phyloP scores from a whole-genome alignment of 2,113 vertebrate genomes.

The Mola mola region DNA sequence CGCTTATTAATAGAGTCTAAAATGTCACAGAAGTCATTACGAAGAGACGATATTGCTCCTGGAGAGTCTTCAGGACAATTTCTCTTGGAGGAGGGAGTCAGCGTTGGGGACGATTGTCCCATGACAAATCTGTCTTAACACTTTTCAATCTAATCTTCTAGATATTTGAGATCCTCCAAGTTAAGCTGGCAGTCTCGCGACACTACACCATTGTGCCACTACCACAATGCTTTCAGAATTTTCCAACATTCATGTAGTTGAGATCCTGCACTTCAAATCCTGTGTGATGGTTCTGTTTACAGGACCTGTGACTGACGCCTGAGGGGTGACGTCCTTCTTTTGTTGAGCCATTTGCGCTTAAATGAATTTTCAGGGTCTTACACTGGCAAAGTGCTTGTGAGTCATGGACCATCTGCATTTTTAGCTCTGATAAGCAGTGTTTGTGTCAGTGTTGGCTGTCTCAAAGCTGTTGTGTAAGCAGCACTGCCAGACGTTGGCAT shows the following conservation, averaged over 20 bases:
- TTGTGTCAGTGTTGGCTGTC: not conserved
- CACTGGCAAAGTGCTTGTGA: not conserved
- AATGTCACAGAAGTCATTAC: too few relatives aligned
- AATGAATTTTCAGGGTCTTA: not conserved
- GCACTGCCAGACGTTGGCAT: conserved; percentile 21
- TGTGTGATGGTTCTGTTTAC: not conserved
- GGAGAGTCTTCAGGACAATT: too few relatives aligned
- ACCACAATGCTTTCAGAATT: too few relatives aligned
- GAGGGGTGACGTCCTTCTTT: not conserved
- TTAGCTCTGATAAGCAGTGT: not conserved
- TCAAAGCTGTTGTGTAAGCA: not conserved
- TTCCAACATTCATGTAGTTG: not conserved
- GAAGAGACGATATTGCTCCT: too few relatives aligned
- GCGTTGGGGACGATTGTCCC: too few relatives aligned
- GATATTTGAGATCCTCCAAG: too few relatives aligned
- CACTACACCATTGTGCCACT: too few relatives aligned
- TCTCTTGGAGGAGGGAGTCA: too few relatives aligned
- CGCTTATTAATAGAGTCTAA: too few relatives aligned
- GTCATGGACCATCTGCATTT: not conserved
- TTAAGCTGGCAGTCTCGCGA: too few relatives aligned
- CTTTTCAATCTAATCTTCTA: too few relatives aligned
- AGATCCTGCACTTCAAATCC: not conserved
- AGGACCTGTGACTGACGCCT: not conserved
- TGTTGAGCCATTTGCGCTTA: not conserved
- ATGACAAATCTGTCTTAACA: too few relatives aligned